Percentiles rank a stretch among this genome's conserved stretches.
phyloP scores from a whole-genome alignment of 2,888 invertebrate genomes.

The Caenorhabditis plicata region DNA sequence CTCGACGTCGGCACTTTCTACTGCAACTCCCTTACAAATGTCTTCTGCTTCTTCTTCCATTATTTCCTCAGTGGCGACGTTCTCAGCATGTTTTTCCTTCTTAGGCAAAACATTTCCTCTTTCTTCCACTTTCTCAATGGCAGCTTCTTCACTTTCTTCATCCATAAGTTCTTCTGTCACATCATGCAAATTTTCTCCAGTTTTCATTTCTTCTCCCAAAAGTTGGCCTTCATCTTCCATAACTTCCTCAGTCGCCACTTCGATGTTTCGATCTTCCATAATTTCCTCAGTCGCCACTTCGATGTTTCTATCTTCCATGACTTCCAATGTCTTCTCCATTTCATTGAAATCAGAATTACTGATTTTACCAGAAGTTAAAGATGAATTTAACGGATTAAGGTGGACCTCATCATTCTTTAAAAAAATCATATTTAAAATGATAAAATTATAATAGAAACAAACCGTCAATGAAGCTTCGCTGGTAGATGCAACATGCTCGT shows the following conservation, averaged over 20 bases:
- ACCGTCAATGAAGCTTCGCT: too few relatives aligned
- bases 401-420: too few relatives aligned
- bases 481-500: too few relatives aligned
- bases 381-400: too few relatives aligned
- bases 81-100: background rate
- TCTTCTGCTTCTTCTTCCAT: background rate
- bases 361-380: background rate
- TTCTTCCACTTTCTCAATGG: background rate
- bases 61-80: background rate
- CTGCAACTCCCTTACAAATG: background rate
- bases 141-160: background rate
- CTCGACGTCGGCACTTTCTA: background rate
- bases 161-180: background rate
- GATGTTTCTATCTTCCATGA: background rate
- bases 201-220: background rate
- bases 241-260: slow-evolving; percentile 1
- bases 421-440: too few relatives aligned
- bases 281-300: slow-evolving; percentile 3
- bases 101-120: background rate
- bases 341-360: background rate
- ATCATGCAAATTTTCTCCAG: background rate
- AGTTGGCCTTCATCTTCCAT: background rate
- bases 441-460: too few relatives aligned
- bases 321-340: background rate
- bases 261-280: slow-evolving; percentile 1